phyloP scores from a whole-genome alignment of 2,888 invertebrate species.

The Ochropleura plecta region DNA sequence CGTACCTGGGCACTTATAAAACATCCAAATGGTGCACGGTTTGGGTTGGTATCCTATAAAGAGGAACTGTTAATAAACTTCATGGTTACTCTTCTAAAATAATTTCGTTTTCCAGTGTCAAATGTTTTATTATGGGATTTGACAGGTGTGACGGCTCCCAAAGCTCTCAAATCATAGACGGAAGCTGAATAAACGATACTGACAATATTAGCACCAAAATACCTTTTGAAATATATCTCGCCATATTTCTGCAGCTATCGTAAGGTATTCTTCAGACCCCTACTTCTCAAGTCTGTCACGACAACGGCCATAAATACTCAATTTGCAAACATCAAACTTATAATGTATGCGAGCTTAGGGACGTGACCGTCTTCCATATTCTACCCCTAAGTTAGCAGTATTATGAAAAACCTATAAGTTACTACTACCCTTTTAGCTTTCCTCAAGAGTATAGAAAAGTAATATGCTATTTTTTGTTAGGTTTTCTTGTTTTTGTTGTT shows the following conservation, averaged over 20 bases:
- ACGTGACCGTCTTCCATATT: constrained; percentile 56
- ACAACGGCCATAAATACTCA: constrained; percentile 61
- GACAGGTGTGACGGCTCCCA: not conserved
- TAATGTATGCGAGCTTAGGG: constrained; percentile 64
- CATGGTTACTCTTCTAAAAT: too few species aligned
- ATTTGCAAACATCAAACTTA: constrained; percentile 65
- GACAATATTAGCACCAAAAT: not conserved
- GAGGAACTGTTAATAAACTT: too few species aligned
- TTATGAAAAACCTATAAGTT: constrained; percentile 48
- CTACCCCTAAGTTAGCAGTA: constrained; percentile 27
- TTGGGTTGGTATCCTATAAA: too few species aligned
- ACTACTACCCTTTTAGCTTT: constrained; percentile 47
- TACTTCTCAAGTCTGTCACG: constrained; percentile 21
- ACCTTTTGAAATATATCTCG: not conserved
- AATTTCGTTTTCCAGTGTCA: too few species aligned
- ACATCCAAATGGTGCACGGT: too few species aligned
- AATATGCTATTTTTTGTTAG: constrained; percentile 8
- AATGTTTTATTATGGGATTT: not conserved
- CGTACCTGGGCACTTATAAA: too few species aligned
- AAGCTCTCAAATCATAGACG: not conserved
- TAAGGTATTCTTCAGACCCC: constrained; percentile 24
- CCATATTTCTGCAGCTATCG: not conserved
- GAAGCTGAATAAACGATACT: not conserved
- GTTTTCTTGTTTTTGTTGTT: not conserved
- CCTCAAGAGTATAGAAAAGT: constrained; percentile 30